These are phyloP conservation scores for Andrena praecox DNA, from an alignment of 2,888 invertebrate species.

Conservation along the genomic window DNA sequence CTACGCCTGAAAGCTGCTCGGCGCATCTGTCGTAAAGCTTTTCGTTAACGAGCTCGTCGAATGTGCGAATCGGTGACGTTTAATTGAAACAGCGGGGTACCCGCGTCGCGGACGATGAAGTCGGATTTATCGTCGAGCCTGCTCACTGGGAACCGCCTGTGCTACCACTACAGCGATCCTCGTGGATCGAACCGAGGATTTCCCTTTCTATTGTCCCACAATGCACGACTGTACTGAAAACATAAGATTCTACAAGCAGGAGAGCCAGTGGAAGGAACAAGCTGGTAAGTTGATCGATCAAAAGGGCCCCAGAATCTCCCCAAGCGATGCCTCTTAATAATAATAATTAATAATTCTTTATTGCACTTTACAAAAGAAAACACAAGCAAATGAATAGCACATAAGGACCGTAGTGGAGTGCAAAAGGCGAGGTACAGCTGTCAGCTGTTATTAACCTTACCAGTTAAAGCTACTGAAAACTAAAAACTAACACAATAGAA, in stretches of 20 bases:
- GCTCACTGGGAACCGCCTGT: not conserved
- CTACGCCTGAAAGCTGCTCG: slow-evolving; percentile 47
- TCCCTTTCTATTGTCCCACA: not conserved
- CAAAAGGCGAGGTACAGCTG: too few relatives aligned
- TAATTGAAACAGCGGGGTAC: slow-evolving; percentile 55
- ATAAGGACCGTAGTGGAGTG: too few relatives aligned
- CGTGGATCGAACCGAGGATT: not conserved
- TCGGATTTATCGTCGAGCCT: slow-evolving; percentile 36
- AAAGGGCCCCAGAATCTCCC: not conserved
- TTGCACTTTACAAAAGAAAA: too few relatives aligned
- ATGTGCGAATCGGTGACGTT: slow-evolving; percentile 63
- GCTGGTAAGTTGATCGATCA: not conserved
- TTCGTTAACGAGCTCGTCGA: slow-evolving; percentile 50
- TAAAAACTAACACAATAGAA: too few relatives aligned
- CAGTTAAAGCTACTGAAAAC: too few relatives aligned
- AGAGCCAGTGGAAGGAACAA: not conserved
- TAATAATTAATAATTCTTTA: too few relatives aligned
- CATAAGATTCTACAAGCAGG: not conserved
- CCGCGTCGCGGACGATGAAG: slow-evolving; percentile 31
- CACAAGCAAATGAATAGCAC: too few relatives aligned
- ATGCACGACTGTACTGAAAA: not conserved
- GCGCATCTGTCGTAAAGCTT: slow-evolving; percentile 63
- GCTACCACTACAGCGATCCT: not conserved
- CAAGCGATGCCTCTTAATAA: not conserved
- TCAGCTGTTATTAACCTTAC: too few relatives aligned